Conservation (phyloP, 2,113 vertebrate species). For the Lota lota region DNA sequence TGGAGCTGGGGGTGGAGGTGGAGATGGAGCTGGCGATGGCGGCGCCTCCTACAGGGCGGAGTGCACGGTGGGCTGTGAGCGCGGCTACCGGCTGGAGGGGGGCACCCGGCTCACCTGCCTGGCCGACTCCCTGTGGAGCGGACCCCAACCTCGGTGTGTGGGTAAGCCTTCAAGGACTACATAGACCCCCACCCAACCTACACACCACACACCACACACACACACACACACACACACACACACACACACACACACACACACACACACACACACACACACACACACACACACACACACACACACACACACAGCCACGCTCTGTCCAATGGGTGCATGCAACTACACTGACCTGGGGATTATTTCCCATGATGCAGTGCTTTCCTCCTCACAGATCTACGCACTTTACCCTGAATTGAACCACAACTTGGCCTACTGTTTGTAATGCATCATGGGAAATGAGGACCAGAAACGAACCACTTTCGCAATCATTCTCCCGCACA, state of each 20-base stretch:
- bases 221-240: not conserved
- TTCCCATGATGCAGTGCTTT: no score
- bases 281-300: slow-evolving; percentile 14
- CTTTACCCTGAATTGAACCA: no score
- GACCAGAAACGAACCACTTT: no score
- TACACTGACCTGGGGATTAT: no score
- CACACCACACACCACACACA: slow-evolving; percentile 17
- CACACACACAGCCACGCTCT: not conserved
- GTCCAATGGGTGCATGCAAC: no score
- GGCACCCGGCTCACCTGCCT: slow-evolving; percentile 81
- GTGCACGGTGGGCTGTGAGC: slow-evolving; percentile 82
- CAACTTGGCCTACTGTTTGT: no score
- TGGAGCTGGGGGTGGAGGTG: no score
- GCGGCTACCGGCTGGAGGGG: slow-evolving; percentile 86
- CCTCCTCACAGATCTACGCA: no score
- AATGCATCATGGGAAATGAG: no score
- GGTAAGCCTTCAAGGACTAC: slow-evolving; percentile 76
- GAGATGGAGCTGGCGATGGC: not conserved
- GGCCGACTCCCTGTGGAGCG: slow-evolving; percentile 87
- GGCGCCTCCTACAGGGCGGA: slow-evolving; percentile 76
- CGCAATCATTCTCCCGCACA: no score
- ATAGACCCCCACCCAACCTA: not conserved
- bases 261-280: slow-evolving; percentile 11
- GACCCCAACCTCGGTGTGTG: slow-evolving; percentile 84
- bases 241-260: slow-evolving; percentile 5